Base-by-base conservation (phyloP, 2,113 vertebrate genomes). In the Gulo gulo region DNA sequence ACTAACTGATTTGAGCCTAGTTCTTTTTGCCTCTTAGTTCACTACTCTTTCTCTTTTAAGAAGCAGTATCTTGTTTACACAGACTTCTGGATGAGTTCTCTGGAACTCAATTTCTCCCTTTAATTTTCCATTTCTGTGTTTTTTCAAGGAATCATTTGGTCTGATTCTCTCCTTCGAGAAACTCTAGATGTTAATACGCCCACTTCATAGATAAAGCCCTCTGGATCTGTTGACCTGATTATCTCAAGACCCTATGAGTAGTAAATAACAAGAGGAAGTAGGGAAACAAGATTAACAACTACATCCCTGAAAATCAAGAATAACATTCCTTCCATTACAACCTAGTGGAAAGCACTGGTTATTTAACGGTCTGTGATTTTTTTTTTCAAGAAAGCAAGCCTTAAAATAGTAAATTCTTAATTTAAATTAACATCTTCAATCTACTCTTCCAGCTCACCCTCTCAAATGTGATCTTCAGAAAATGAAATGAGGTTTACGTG, bases 381-480 rank as follows among this genome's bases (percentile, higher is more conserved):
- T 18, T 39, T 2, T 50, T 50, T 2, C 11, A 81, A 67, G 18
- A 57, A 86, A 94, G 6, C n/a, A 95, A 63, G 39, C 16, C n/a
- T 78, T 83, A 34, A 97, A 92, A 88, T 50, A 78, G 45, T 36
- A 94, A 87, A 82, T 36, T 24, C 13, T 90, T 79, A 79, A 89
- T 95, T 74, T 74, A 95, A 93, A 93, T 96, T 67, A 93, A 36
- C 12, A 65, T 71, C 69, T 73, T 89, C 31, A 91, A 15, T 90
- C 50, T 88, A n/a, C 16, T 91, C 61, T 83, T 55, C 34, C 23
- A 95, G 52, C 8, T 96, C 82, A 88, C 8, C 16, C n/a, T 84
- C 91, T 96, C 71, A 71, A 47, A 82, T 47, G 10, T 82, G 71
- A 96, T 90, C 89, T 97, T 31, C 18, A 93, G 47, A 96, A 94